Percentiles rank a stretch among this genome's conserved stretches.
Evolutionary conservation across 2,888 invertebrate genomes (phyloP).

Genomic region (Cephus pulcher): DNA sequence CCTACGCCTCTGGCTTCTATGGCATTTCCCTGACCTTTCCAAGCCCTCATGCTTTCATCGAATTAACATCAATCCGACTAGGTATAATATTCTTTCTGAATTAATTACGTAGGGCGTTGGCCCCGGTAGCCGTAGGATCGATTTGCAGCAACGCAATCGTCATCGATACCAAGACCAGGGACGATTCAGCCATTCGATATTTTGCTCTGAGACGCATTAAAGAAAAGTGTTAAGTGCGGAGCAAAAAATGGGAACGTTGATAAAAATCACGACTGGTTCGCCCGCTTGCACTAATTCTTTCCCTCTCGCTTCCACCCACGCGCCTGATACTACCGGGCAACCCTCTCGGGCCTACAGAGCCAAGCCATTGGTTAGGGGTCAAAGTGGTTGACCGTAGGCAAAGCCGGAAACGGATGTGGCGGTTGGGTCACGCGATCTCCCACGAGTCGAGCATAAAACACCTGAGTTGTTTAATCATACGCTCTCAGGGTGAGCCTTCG

Average conservation of each 20-base stretch:
- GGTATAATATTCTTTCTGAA: slow-evolving; percentile 9
- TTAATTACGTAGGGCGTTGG: neutral
- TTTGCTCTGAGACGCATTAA: slow-evolving; percentile 13
- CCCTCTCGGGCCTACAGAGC: slow-evolving; percentile 36
- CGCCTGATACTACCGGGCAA: slow-evolving; percentile 44
- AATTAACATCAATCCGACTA: slow-evolving; percentile 17
- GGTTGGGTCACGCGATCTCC: slow-evolving; percentile 62
- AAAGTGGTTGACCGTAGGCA: slow-evolving; percentile 54
- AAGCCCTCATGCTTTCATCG: slow-evolving; percentile 14
- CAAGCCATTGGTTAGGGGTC: slow-evolving; percentile 51
- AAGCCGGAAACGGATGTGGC: slow-evolving; percentile 63
- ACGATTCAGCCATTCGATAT: neutral
- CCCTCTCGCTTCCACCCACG: slow-evolving; percentile 7
- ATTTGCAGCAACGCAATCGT: neutral
- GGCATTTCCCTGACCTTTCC: slow-evolving; percentile 61
- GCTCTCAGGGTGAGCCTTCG: slow-evolving; percentile 44
- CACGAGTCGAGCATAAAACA: slow-evolving; percentile 59
- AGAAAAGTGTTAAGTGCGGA: slow-evolving; percentile 8
- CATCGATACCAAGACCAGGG: neutral
- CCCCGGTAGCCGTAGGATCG: neutral
- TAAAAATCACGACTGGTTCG: slow-evolving; percentile 21
- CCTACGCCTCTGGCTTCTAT: slow-evolving; percentile 18
- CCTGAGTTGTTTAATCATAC: slow-evolving; percentile 62
- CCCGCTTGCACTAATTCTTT: slow-evolving; percentile 7
- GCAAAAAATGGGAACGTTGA: slow-evolving; percentile 1